Evolutionary conservation across 2,888 invertebrate genomes (phyloP).

Genomic region (Phymatocera aterrima): DNA sequence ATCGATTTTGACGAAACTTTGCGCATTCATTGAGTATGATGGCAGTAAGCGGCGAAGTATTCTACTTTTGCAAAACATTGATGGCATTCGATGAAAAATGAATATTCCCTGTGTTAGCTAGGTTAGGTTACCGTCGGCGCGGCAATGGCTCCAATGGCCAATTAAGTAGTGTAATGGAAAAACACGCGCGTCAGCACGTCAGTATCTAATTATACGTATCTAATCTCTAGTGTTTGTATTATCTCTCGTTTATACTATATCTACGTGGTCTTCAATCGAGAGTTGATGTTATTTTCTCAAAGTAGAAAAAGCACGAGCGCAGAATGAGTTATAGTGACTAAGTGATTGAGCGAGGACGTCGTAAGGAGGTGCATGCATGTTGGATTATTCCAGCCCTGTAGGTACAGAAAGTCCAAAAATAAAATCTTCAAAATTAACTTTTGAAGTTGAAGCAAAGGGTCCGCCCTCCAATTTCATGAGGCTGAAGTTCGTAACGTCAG

Average conservation of each 20-base stretch:
- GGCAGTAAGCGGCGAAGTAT: too few relatives aligned
- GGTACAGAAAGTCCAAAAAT: conserved; percentile 3
- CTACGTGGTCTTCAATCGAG: neutral
- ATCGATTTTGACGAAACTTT: neutral
- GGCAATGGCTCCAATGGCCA: too few relatives aligned
- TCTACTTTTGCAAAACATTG: too few relatives aligned
- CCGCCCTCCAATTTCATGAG: neutral
- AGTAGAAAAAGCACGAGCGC: neutral
- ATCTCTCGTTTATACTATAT: neutral
- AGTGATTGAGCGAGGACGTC: too few relatives aligned
- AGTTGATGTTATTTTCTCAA: neutral
- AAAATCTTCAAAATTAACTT: conserved; percentile 21
- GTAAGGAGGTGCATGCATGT: neutral
- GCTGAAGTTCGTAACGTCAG: too few relatives aligned
- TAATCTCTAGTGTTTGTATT: conserved; percentile 24
- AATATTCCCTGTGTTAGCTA: too few relatives aligned
- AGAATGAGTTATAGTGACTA: too few relatives aligned
- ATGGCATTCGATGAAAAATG: too few relatives aligned
- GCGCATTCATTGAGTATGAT: too few relatives aligned
- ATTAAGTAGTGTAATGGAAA: too few relatives aligned
- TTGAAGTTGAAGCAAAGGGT: conserved; percentile 4
- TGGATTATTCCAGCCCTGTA: neutral
- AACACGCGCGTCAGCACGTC: neutral
- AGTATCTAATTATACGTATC: conserved; percentile 10
- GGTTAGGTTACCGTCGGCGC: too few relatives aligned